Evolutionary conservation across 2,113 vertebrate species (phyloP).

Genomic region (Anguilla rostrata): DNA sequence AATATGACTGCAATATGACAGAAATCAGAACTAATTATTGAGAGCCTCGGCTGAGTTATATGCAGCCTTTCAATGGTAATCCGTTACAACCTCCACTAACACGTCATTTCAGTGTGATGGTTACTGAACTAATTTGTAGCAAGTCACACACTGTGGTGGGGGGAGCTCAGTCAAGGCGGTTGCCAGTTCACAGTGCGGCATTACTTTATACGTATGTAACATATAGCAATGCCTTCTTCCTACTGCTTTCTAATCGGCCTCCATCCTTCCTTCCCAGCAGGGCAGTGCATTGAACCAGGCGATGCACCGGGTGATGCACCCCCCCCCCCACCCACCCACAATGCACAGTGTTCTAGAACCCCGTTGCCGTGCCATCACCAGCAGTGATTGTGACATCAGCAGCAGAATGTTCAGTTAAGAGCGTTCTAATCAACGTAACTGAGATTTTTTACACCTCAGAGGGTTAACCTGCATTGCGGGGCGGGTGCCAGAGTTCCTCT

Average conservation of each 20-base stretch:
- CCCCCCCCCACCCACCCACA: background rate
- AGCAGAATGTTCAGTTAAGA: too few species aligned
- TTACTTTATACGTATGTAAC: background rate
- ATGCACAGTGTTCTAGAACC: background rate
- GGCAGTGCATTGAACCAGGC: background rate
- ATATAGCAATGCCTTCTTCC: background rate
- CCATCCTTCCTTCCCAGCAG: background rate
- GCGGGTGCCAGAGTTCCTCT: background rate
- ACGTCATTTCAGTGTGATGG: too few species aligned
- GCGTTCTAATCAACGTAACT: too few species aligned
- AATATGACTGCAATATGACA: too few species aligned
- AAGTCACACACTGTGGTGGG: background rate
- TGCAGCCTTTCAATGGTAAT: too few species aligned
- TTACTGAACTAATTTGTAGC: too few species aligned
- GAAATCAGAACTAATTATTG: too few species aligned
- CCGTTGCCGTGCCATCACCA: background rate
- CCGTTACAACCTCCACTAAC: too few species aligned
- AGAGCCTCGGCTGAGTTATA: too few species aligned
- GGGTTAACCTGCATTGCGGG: background rate
- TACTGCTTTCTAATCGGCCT: background rate
- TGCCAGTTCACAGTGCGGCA: background rate
- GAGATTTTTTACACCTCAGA: too few species aligned
- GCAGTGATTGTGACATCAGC: too few species aligned
- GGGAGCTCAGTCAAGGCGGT: background rate
- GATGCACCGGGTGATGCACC: background rate